These are phyloP conservation scores for Saimiri boliviensis DNA, from an alignment of 2,113 vertebrate genomes.

Conservation along the genomic window DNA sequence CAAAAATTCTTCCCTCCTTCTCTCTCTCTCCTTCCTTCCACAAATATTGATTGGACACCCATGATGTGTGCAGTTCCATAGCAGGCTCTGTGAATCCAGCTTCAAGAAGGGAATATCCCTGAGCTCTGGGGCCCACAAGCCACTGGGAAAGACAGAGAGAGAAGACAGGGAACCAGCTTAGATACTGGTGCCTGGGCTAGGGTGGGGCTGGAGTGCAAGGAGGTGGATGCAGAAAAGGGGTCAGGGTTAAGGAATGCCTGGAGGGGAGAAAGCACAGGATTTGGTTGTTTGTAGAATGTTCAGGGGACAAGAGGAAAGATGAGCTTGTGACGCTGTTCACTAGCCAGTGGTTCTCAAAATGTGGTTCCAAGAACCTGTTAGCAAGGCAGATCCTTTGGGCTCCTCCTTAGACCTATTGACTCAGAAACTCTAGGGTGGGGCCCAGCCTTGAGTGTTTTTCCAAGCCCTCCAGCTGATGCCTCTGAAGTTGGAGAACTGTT, in stretches of 20 bases:
- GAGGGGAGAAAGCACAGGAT: not conserved
- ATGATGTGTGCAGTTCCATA: not conserved
- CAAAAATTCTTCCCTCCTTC: not conserved
- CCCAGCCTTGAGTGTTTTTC: not conserved
- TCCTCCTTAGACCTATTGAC: not conserved
- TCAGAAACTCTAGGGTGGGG: not conserved
- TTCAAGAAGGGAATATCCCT: not conserved
- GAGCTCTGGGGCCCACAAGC: not conserved
- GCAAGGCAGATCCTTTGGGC: not conserved
- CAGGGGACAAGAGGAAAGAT: not conserved
- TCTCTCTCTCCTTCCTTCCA: not conserved
- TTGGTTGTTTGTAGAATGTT: not conserved
- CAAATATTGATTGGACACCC: slow-evolving; percentile 38
- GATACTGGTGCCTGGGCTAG: not conserved
- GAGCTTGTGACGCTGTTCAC: not conserved
- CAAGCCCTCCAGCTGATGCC: not conserved
- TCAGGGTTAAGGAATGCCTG: not conserved
- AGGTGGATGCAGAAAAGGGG: not conserved
- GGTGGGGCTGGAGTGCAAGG: not conserved
- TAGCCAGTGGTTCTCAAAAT: not conserved
- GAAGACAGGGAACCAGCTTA: not conserved
- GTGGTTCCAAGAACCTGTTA: not conserved
- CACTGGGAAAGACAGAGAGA: not conserved
- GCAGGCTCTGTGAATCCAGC: not conserved
- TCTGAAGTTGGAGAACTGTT: not conserved